Percentiles rank a stretch among this genome's conserved stretches.
phyloP scores from a whole-genome alignment of 2,113 vertebrate species.

The Hiodon tergisus region DNA sequence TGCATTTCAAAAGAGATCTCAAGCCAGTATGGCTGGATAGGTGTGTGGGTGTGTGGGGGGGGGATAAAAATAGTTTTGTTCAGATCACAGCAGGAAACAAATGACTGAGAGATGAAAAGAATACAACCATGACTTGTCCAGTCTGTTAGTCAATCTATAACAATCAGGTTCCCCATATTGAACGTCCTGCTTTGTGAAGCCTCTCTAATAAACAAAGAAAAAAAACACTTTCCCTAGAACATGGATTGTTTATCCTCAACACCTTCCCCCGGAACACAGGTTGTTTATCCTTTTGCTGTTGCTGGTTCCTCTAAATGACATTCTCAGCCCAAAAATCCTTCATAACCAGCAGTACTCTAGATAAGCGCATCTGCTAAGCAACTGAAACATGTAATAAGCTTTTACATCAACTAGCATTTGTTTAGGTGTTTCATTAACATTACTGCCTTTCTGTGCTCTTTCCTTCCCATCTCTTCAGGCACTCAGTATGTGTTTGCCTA shows the following conservation, averaged over 20 bases:
- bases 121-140: neutral
- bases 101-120: neutral
- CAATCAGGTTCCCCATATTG: neutral
- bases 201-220: slow-evolving; percentile 4
- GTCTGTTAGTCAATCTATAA: neutral
- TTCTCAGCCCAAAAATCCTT: neutral
- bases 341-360: neutral
- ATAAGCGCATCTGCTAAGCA: neutral
- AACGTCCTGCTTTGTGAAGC: neutral
- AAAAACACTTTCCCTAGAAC: neutral
- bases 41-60: neutral
- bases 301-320: too few relatives aligned
- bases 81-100: neutral
- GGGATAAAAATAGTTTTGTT: neutral
- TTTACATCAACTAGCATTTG: too few relatives aligned
- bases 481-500: too few relatives aligned
- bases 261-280: neutral
- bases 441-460: too few relatives aligned
- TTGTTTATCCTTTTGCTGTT: too few relatives aligned
- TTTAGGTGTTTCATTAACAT: too few relatives aligned
- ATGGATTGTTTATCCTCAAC: neutral
- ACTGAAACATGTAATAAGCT: neutral
- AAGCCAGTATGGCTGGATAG: neutral
- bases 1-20: neutral
- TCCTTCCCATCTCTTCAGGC: too few relatives aligned